Evolutionary conservation across 2,797 vertebrate genomes (phyloP).

Genomic region (Acanthurus tractus): DNA sequence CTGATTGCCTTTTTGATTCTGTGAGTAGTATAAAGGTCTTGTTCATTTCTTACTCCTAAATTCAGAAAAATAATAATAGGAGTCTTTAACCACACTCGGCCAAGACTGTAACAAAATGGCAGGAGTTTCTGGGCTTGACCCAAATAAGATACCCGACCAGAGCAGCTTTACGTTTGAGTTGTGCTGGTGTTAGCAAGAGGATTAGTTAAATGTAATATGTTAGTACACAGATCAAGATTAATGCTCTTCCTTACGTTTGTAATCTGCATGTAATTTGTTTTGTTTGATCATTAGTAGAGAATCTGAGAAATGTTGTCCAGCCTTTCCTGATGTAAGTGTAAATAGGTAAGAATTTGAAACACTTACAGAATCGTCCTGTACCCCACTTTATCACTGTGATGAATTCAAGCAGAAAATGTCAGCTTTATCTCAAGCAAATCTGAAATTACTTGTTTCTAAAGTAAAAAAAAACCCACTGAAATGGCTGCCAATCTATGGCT

Average conservation of each 20-base stretch:
- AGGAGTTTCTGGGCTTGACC: neutral
- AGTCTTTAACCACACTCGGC: neutral
- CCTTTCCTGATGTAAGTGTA: too few species aligned
- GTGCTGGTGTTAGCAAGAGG: neutral
- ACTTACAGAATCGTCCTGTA: too few species aligned
- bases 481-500: neutral
- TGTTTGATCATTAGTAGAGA: too few species aligned
- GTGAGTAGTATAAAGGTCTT: neutral
- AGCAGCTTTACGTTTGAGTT: neutral
- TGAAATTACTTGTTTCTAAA: neutral
- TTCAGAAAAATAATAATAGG: neutral
- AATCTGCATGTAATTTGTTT: neutral
- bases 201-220: neutral
- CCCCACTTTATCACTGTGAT: too few species aligned
- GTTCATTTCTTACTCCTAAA: neutral
- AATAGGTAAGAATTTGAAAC: too few species aligned
- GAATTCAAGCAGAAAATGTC: neutral
- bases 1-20: neutral
- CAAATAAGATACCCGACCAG: neutral
- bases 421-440: neutral
- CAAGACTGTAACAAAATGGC: neutral
- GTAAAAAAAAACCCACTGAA: neutral
- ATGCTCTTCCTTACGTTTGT: neutral
- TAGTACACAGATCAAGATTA: too few species aligned
- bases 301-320: too few species aligned